Evolutionary conservation across 2,888 invertebrate species (phyloP).

Genomic region (Graphium colonna): DNA sequence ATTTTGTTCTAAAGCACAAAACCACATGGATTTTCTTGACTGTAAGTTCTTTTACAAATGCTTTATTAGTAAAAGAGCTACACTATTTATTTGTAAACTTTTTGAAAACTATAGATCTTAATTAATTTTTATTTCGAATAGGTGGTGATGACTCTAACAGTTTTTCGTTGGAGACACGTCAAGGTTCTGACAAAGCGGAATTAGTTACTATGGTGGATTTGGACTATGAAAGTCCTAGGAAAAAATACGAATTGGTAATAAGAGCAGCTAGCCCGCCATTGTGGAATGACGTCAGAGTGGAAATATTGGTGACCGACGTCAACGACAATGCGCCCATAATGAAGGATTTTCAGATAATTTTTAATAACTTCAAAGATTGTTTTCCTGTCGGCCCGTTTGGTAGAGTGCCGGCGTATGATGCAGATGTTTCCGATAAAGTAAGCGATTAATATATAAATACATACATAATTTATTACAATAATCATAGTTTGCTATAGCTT

Average conservation of each 20-base stretch:
- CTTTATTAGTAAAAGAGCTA: constrained; percentile 22
- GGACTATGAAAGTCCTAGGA: constrained; percentile 97
- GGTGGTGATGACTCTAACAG: constrained; percentile 93
- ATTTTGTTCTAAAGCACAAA: constrained; percentile 23
- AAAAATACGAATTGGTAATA: constrained; percentile 92
- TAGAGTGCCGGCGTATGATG: constrained; percentile 94
- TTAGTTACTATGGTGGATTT: constrained; percentile 93
- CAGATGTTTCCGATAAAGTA: constrained; percentile 93
- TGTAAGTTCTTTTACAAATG: constrained; percentile 25
- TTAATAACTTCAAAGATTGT: constrained; percentile 96
- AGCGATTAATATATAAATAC: not conserved
- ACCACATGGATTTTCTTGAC: constrained; percentile 22
- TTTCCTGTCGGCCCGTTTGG: constrained; percentile 96
- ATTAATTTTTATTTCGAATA: constrained; percentile 28
- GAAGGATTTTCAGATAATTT: constrained; percentile 95
- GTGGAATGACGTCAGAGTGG: constrained; percentile 92
- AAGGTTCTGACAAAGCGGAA: constrained; percentile 92
- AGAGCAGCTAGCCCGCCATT: constrained; percentile 94
- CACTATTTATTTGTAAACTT: not conserved
- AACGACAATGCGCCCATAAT: constrained; percentile 97
- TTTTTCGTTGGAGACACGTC: constrained; percentile 89
- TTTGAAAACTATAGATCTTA: not conserved
- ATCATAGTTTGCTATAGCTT: too few species aligned
- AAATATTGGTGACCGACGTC: constrained; percentile 93
- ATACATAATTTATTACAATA: too few species aligned